A percentile compares a stretch with the other conserved stretches of the same genome.
Conservation (phyloP, 2,113 vertebrate species). For the Montifringilla adamsi region DNA sequence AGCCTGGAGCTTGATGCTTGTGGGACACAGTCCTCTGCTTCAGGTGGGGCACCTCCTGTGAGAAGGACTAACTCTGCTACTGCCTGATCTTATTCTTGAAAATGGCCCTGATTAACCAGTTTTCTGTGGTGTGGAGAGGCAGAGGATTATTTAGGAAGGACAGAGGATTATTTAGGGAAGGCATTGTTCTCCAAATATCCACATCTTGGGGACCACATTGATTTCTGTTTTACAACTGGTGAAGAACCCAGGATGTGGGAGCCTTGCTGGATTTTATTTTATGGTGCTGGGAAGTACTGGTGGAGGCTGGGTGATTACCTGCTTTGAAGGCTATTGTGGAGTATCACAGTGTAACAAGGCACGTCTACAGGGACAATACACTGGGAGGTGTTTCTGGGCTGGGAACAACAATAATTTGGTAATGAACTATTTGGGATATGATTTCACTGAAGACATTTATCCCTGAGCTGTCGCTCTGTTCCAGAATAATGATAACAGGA, state of each 20-base stretch:
- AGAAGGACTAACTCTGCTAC: neutral
- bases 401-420: neutral
- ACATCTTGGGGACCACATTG: neutral
- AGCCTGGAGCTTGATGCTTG: neutral
- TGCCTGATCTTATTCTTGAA: neutral
- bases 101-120: neutral
- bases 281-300: neutral
- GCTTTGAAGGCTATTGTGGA: neutral
- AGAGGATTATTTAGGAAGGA: neutral
- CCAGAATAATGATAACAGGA: neutral
- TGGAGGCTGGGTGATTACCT: neutral
- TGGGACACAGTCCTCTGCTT: neutral
- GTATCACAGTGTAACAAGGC: accelerated
- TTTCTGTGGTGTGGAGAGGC: neutral
- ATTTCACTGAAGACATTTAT: neutral
- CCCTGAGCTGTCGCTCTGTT: neutral
- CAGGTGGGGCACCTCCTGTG: neutral
- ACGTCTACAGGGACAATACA: neutral
- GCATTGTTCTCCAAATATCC: neutral
- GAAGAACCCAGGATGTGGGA: neutral
- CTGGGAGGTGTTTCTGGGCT: neutral
- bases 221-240: neutral
- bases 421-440: neutral
- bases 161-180: neutral
- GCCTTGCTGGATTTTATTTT: neutral